Evolutionary conservation across 2,797 vertebrate genomes (phyloP), one percentile per base, ranked within the genome.

Genomic region (Rhabdomys pumilio): DNA sequence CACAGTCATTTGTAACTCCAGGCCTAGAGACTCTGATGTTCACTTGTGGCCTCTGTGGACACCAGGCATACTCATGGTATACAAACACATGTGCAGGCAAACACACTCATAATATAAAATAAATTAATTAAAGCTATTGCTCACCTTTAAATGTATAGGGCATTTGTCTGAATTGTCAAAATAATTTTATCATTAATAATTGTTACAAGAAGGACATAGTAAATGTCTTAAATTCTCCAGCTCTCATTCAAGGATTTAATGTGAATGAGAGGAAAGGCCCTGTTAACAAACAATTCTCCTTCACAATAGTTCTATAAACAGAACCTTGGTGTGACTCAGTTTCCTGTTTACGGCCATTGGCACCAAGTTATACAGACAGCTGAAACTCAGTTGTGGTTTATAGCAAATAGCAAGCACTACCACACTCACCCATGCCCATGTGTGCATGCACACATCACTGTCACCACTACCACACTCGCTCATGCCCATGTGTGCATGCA

Each of bases 291-390:
- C 72, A 24, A 75, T 57, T 89, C 81, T 91, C 81, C 65, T 88
- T 90, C 93, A 96, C 69, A 95, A 92, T 84, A 65, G 90, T 89
- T 77, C 82, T 94, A 92, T 92, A 89, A 93, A 96, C 88, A 85
- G 41, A 91, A 72, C 14, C 44, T 88, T 57, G 17, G 14, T 67
- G 50, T 79, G 87, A 38, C 3, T 59, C 94, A 90, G 41, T 95
- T 97, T 97, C 97, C 90, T 92, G 88, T 96, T 97, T 90, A 92
- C 57, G 73, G 44, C 5, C 57, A 72, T 72, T 82, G 77, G 38
- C 73, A 73, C 29, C 65, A 65, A 88, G 61, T 90, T 69, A 91
- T 29, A 96, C 83, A 91, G 20, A 90, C 55, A 84, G 84, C 17
- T 41, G 34, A 87, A 92, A 63, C 24, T 79, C 7, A 1, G 41